Percentiles rank a stretch among this genome's conserved stretches.
These are phyloP conservation scores for Nemotelus pantherinus DNA, from an alignment of 2,888 invertebrate genomes.

Conservation along the genomic window DNA sequence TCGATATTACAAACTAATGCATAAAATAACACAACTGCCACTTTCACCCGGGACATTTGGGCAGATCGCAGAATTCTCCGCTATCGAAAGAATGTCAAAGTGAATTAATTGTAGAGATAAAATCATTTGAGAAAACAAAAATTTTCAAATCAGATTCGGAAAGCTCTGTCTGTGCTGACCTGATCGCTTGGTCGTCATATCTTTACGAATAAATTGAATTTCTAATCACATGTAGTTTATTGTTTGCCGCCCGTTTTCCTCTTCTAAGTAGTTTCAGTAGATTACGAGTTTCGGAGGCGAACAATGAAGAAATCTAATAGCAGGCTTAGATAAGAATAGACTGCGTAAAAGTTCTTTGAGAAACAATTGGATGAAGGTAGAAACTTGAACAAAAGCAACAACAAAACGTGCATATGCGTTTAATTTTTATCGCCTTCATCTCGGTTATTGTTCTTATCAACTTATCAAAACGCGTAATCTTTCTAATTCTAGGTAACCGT, in stretches of 20 bases:
- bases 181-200: neutral
- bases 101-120: conserved; percentile 15
- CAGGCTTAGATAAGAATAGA: conserved; percentile 25
- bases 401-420: conserved; percentile 22
- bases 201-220: neutral
- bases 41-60: conserved; percentile 23
- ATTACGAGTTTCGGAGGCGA: neutral
- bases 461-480: conserved; percentile 37
- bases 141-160: neutral
- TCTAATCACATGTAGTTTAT: too few relatives aligned
- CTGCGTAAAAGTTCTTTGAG: conserved; percentile 32
- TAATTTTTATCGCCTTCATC: conserved; percentile 34
- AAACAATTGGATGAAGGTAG: conserved; percentile 12
- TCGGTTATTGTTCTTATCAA: conserved; percentile 43
- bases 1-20: neutral
- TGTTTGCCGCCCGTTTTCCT: neutral
- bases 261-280: neutral
- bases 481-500: conserved; percentile 45
- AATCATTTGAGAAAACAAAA: neutral
- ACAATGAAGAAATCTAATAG: conserved; percentile 31
- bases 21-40: conserved; percentile 34
- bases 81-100: conserved; percentile 30
- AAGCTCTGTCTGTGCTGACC: neutral
- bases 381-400: conserved; percentile 3
- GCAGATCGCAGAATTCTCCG: conserved; percentile 11